A percentile compares a stretch with the other conserved stretches of the same genome.
These are phyloP conservation scores for Reinhardtius hippoglossoides DNA, from an alignment of 2,113 vertebrate species.

Conservation along the genomic window DNA sequence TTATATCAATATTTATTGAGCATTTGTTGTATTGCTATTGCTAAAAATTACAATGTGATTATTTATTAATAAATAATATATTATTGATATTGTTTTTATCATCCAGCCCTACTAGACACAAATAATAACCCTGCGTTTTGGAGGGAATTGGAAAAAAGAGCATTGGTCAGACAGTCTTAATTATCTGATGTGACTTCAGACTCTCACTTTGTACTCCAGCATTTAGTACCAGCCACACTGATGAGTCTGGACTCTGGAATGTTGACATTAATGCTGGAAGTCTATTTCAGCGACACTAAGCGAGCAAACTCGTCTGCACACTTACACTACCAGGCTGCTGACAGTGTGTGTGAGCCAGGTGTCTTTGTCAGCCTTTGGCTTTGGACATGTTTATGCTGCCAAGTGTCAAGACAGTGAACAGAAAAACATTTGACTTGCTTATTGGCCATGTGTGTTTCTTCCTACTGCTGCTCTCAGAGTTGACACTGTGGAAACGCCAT, in stretches of 20 bases:
- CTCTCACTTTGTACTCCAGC: neutral
- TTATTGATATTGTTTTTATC: no score
- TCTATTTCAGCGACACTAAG: neutral
- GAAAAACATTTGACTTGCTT: slow-evolving; percentile 4
- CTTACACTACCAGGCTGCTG: neutral
- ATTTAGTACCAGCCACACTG: neutral
- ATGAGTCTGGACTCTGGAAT: neutral
- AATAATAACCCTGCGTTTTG: no score
- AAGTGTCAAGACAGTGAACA: slow-evolving; percentile 24
- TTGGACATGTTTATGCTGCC: slow-evolving; percentile 8
- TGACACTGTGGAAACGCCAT: neutral
- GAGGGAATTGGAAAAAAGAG: neutral
- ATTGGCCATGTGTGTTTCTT: slow-evolving; percentile 23
- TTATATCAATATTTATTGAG: no score
- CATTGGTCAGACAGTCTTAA: neutral
- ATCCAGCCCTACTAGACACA: neutral
- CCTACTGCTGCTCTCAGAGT: neutral
- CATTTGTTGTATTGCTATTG: no score
- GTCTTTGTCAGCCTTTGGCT: slow-evolving; percentile 24
- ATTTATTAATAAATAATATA: no score
- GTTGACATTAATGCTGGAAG: neutral
- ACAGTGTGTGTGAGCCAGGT: slow-evolving; percentile 24
- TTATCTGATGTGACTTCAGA: neutral
- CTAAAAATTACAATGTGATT: no score
- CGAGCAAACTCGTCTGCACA: slow-evolving; percentile 9